A percentile compares a stretch with the other conserved stretches of the same genome.
phyloP scores from a whole-genome alignment of 2,888 invertebrate species.

The Axea sp. region DNA sequence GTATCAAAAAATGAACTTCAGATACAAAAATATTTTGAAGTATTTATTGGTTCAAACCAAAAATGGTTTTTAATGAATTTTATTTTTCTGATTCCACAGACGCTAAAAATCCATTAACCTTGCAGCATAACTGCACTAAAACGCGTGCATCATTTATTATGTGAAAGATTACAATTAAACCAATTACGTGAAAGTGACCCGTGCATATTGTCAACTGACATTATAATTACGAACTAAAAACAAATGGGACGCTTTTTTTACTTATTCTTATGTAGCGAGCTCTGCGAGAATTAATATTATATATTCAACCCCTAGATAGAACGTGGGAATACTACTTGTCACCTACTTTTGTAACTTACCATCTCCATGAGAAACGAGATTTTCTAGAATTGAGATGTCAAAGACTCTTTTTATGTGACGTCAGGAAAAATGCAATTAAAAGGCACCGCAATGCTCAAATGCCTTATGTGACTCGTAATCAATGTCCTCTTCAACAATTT shows the following conservation, averaged over 20 bases:
- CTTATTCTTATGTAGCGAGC: conserved; percentile 26
- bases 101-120: no score
- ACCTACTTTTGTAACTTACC: conserved; percentile 51
- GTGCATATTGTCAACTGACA: conserved; percentile 36
- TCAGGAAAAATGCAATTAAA: conserved; percentile 37
- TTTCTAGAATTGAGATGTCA: conserved; percentile 46
- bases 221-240: conserved; percentile 31
- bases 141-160: conserved; percentile 14
- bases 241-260: conserved; percentile 38
- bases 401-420: conserved; percentile 28
- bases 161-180: conserved; percentile 52
- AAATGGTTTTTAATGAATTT: no score
- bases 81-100: conserved; percentile 2
- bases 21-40: no score
- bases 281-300: conserved; percentile 23
- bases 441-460: neutral
- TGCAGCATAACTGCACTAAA: conserved; percentile 17
- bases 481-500: conserved; percentile 10
- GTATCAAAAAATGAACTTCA: no score
- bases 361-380: conserved; percentile 39
- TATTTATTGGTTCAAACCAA: no score
- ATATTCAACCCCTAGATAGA: conserved; percentile 36
- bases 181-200: conserved; percentile 53
- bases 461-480: neutral
- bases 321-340: conserved; percentile 55